phyloP scores from a whole-genome alignment of 2,797 vertebrate genomes.

The Cyclura pinguis region DNA sequence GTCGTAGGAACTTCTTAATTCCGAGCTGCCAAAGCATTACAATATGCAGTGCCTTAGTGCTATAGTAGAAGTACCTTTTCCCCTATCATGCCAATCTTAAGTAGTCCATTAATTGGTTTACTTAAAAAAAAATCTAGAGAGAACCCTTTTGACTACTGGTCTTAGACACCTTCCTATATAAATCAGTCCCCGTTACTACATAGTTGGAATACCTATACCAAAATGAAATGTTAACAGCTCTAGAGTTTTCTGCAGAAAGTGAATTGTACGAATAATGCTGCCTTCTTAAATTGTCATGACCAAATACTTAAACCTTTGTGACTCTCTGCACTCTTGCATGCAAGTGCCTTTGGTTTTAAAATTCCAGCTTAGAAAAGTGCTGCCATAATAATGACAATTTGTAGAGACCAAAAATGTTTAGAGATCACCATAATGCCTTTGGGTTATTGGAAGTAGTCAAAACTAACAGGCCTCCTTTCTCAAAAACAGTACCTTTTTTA shows the following conservation, averaged over 20 bases:
- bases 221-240: constrained; percentile 77
- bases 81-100: constrained; percentile 73
- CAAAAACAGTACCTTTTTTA: constrained; percentile 65
- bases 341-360: constrained; percentile 97
- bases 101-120: constrained; percentile 75
- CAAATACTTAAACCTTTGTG: constrained; percentile 86
- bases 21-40: constrained; percentile 97
- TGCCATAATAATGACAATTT: constrained; percentile 85
- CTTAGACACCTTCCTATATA: constrained; percentile 61
- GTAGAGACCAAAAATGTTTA: constrained; percentile 95
- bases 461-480: constrained; percentile 80
- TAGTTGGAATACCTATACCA: constrained; percentile 78
- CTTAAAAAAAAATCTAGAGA: constrained; percentile 46
- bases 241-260: constrained; percentile 76
- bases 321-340: constrained; percentile 93
- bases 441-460: constrained; percentile 85
- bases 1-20: constrained; percentile 87
- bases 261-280: constrained; percentile 82
- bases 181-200: constrained; percentile 67
- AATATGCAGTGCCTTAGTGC: constrained; percentile 98
- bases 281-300: constrained; percentile 83
- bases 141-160: constrained; percentile 70
- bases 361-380: constrained; percentile 95
- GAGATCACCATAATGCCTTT: constrained; percentile 99
- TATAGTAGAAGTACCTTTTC: constrained; percentile 78